Evolutionary conservation across 2,113 vertebrate species (phyloP), one percentile per base, ranked within the genome.

Genomic region (Nycticorax nycticorax): DNA sequence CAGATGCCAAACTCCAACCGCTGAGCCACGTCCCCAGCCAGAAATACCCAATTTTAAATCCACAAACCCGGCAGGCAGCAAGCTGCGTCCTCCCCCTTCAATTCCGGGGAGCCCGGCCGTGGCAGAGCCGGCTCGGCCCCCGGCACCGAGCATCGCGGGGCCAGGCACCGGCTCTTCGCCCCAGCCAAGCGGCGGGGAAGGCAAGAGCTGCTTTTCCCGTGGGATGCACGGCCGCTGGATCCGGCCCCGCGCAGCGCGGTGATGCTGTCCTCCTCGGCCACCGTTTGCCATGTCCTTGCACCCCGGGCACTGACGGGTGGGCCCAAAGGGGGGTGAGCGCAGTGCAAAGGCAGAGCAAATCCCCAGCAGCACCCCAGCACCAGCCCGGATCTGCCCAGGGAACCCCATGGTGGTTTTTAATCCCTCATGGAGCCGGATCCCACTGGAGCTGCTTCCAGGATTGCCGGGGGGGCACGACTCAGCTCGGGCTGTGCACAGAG

Each of bases 261-360:
- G 43, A 43, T 12, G 23, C 19, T 28, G 32, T 39, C 10, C 39
- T n/a, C 53, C 18, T 32, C 35, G 10, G 56, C 57, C 53, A 17
- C 24, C 27, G 1, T 9, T 57, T 11, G 28, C 27, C 30, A 5
- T 0, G 3, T n/a, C 63, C 33, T 35, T 3, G 39, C 39, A 8
- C 39, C 50, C 24, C 2, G 22, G 35, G 57, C 27, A 2, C 12
- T 2, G 27, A 10, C 6, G 10, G 57, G 30, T 6, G 4, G 30
- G 9, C 12, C 12, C 21, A 6, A 26, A 26, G 15, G 4, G 45
- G 1, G 35, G 24, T 10, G n/a, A 8, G 63, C 1, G 2, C 45
- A 4, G 27, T 4, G 21, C 35, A 4, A 28, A 22, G 28, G 83
- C 22, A 22, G 35, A 30, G 35, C 6, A 12, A 17, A n/a, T 8